Evolutionary conservation across 2,888 invertebrate genomes (phyloP), one percentile per base, ranked within the genome.

Genomic region (Therioaphis trifolii): DNA sequence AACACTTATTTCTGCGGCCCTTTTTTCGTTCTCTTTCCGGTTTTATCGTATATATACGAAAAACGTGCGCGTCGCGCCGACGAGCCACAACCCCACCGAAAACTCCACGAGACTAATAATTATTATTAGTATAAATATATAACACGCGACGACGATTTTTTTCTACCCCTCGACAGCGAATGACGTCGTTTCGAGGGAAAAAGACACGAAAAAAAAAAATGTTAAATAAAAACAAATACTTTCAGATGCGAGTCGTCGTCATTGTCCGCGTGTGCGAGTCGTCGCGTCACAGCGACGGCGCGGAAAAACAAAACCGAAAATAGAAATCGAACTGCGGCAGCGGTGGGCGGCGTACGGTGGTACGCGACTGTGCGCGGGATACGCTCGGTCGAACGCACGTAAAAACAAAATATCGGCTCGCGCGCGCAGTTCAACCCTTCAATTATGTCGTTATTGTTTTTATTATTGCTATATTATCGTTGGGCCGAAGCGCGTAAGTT

Each of bases 251-350:
- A 72, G 18, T 29, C 72, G n/a, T 72, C 72, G 49, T 18, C 27
- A n/a, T 49, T n/a, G 75, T 58, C 43, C 15, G 15, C 15, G 15
- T 15, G 5, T 14, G 18, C 40, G 29, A 29, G 52, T n/a, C 35
- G 27, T 14, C 69, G 46, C 52, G 75, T 58, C 58, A 18, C 52
- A 27, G 43, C 40, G n/a, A n/a, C 35, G 27, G 5, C 69, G 46
- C 52, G 75, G 43, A 40, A 18, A 52, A 27, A 27, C 40, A 5
- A 69, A 79, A 69, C 55, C 78, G n/a, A 72, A 80, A 80, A 72
- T 72, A 80, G 80, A 80, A 72, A 80, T 61, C 71, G 71, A n/a
- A n/a, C 63, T 3, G 15, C 69, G n/a, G 27, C 18, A 18, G n/a
- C 43, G 52, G 12, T 15, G 7, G 12, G 29, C 29, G 7, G 61